Percentiles rank a stretch among this genome's conserved stretches.
phyloP scores from a whole-genome alignment of 2,113 vertebrate species.

The Strix uralensis region DNA sequence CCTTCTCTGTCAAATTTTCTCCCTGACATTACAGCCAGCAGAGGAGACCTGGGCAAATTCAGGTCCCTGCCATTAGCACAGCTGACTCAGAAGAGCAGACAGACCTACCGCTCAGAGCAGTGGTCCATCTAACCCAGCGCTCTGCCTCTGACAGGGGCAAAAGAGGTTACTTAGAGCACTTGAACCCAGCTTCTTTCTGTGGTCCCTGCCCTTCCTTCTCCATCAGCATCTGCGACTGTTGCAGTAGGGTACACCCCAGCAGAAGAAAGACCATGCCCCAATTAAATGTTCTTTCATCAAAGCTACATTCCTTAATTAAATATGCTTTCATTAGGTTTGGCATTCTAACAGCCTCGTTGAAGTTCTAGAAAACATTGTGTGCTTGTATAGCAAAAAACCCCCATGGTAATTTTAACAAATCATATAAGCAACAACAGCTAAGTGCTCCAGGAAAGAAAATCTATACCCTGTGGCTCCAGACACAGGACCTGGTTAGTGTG shows the following conservation, averaged over 20 bases:
- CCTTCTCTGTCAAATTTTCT: background rate
- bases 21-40: background rate
- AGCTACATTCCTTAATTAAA: background rate
- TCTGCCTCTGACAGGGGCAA: background rate
- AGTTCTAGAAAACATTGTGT: background rate
- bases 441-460: background rate
- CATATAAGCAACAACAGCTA: background rate
- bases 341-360: background rate
- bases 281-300: background rate
- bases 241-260: background rate
- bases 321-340: background rate
- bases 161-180: background rate
- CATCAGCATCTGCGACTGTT: background rate
- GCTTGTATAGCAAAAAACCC: background rate
- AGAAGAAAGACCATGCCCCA: background rate
- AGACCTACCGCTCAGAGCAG: background rate
- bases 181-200: rapidly evolving
- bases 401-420: background rate
- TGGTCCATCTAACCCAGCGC: rapidly evolving
- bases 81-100: background rate
- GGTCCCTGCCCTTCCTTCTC: background rate
- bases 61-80: background rate
- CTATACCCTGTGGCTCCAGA: background rate
- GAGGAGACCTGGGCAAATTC: background rate
- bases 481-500: background rate